A percentile compares a stretch with the other conserved stretches of the same genome.
These are phyloP conservation scores for Pogonognathellus flavescens DNA, from an alignment of 1,140 invertebrate species.

Conservation along the genomic window DNA sequence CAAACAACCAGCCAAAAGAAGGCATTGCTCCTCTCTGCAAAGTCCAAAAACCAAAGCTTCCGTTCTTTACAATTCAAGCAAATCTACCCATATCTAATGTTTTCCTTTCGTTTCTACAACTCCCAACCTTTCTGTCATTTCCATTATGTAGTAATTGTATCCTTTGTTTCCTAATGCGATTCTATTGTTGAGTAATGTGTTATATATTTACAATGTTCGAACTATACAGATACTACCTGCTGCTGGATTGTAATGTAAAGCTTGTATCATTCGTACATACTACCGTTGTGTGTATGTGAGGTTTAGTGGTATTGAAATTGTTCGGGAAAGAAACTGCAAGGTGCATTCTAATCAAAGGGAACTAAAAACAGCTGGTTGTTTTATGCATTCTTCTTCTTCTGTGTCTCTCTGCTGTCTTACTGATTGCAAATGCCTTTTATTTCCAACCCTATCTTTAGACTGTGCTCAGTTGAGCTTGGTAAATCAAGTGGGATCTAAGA, in stretches of 20 bases:
- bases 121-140: conserved; percentile 37
- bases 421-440: neutral
- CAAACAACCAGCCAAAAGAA: conserved; percentile 26
- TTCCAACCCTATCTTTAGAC: conserved; percentile 17
- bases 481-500: conserved; percentile 22
- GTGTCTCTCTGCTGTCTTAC: neutral
- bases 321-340: neutral
- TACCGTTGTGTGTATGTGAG: too few species aligned
- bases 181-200: conserved; percentile 20
- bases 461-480: conserved; percentile 31
- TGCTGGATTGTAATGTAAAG: neutral
- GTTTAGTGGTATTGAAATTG: too few species aligned
- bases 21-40: conserved; percentile 12
- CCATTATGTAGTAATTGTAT: conserved; percentile 6
- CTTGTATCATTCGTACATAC: neutral
- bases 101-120: conserved; percentile 15
- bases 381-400: neutral
- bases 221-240: too few species aligned
- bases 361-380: conserved; percentile 3
- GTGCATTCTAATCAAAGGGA: neutral
- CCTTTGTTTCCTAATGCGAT: neutral
- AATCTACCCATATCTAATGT: conserved; percentile 40
- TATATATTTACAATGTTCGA: neutral
- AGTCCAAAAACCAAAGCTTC: conserved; percentile 42
- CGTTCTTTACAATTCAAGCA: conserved; percentile 11